phyloP scores from a whole-genome alignment of 2,113 vertebrate species.

The Suricata suricatta region DNA sequence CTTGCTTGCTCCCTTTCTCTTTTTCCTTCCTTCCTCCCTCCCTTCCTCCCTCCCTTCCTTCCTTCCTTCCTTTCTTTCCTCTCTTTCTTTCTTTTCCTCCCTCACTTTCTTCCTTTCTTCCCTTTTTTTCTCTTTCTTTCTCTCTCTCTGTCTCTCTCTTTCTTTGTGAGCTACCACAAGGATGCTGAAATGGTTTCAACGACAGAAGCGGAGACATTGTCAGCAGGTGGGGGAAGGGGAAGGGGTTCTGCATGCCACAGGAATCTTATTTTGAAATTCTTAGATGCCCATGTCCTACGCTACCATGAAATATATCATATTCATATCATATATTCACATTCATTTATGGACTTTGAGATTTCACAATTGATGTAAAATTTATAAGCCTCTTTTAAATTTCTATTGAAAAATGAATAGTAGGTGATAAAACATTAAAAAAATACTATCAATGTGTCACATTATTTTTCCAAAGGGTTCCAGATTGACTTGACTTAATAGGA shows the following conservation, averaged over 20 bases:
- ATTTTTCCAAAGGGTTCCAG: neutral
- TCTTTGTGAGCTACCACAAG: accelerated
- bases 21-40: too few species aligned
- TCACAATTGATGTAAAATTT: neutral
- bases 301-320: neutral
- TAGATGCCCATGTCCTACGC: too few species aligned
- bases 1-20: neutral
- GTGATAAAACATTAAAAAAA: neutral
- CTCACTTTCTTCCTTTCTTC: accelerated
- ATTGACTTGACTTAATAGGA: too few species aligned
- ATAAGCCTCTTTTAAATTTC: neutral
- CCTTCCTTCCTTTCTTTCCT: accelerated
- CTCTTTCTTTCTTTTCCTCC: accelerated
- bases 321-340: neutral
- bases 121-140: neutral
- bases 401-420: neutral
- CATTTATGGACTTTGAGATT: neutral
- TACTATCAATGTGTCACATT: accelerated
- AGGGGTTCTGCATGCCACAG: too few species aligned
- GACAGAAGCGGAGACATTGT: accelerated
- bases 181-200: neutral
- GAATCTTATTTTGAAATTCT: neutral
- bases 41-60: neutral
- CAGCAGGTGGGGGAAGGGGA: accelerated
- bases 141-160: neutral